Evolutionary conservation across 2,797 vertebrate genomes (phyloP).

Genomic region (Oophaga sylvatica): DNA sequence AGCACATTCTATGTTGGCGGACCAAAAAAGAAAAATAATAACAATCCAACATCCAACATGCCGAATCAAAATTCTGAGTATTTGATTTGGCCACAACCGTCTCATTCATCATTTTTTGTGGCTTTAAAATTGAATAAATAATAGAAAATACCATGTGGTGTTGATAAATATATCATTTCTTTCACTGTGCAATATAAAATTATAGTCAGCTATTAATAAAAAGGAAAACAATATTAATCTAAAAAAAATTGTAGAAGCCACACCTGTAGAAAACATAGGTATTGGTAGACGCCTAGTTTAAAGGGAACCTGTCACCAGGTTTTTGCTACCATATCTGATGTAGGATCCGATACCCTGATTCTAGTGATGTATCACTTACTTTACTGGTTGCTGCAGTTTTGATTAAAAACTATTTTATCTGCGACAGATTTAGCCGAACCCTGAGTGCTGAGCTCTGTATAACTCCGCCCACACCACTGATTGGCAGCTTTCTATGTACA

Average conservation of each 20-base stretch:
- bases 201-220: not conserved
- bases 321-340: no score
- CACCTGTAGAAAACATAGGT: not conserved
- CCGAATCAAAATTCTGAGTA: conserved; percentile 14
- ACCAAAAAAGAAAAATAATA: conserved; percentile 30
- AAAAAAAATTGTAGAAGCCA: not conserved
- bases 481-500: no score
- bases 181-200: not conserved
- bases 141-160: conserved; percentile 5
- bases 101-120: conserved; percentile 34
- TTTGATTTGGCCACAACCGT: conserved; percentile 12
- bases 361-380: no score
- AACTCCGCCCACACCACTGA: no score
- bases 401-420: no score
- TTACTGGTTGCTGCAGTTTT: no score
- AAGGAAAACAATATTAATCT: not conserved
- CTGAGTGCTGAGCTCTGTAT: no score
- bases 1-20: conserved; percentile 16
- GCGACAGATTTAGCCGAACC: no score
- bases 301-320: not conserved
- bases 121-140: not conserved
- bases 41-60: conserved; percentile 9
- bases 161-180: not conserved
- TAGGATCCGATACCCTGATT: no score
- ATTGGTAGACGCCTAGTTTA: not conserved